These are phyloP conservation scores for Spongilla lacustris DNA, from an alignment of 37 sponge, comb jelly and placozoan species.

Conservation along the genomic window DNA sequence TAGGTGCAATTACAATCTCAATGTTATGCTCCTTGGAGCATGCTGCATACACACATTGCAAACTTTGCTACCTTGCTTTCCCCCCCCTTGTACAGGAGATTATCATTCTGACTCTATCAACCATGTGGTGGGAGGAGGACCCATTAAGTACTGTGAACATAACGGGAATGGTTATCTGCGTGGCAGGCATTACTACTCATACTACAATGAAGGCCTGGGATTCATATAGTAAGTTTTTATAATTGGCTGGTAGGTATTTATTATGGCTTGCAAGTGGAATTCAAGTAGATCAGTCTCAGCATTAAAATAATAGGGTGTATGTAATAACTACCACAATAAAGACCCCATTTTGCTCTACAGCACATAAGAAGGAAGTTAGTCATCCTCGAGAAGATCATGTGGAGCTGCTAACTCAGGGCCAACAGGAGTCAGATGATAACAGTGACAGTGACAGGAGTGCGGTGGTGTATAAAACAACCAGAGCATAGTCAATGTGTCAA, in stretches of 20 bases:
- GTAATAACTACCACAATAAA: no score
- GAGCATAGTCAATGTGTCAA: background rate
- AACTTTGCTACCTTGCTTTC: background rate
- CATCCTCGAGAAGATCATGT: background rate
- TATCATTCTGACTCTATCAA: conserved; percentile 75
- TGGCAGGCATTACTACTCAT: conserved; percentile 85
- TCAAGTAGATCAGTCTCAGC: no score
- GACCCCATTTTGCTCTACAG: no score
- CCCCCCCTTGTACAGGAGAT: conserved; percentile 74
- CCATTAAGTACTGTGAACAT: conserved; percentile 73
- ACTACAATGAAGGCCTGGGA: conserved; percentile 64
- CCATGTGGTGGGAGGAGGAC: conserved; percentile 77
- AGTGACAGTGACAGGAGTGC: conserved; percentile 17
- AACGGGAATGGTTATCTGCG: conserved; percentile 87
- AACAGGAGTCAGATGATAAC: background rate
- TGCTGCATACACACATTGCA: background rate
- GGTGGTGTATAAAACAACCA: conserved; percentile 19
- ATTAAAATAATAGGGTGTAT: no score
- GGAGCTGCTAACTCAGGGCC: background rate
- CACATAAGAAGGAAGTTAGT: conserved; percentile 1
- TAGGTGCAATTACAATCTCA: background rate
- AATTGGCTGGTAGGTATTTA: background rate
- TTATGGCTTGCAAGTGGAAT: no score
- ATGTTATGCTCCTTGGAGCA: background rate
- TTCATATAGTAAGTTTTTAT: conserved; percentile 33